Evolutionary conservation across 2,888 invertebrate species (phyloP).

Genomic region (Disparrhopalites patrizii): DNA sequence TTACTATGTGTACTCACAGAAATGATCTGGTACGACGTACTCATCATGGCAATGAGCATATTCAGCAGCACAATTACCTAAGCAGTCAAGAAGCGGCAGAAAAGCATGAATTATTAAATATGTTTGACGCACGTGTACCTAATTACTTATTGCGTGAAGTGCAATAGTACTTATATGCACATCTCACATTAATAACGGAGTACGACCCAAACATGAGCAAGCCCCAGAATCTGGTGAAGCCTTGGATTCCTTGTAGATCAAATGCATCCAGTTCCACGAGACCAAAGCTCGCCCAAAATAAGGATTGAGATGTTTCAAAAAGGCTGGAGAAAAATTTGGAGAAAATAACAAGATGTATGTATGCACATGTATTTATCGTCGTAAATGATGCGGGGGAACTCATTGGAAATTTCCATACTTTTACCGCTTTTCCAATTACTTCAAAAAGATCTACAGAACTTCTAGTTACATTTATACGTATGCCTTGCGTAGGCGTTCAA

Average conservation of each 20-base stretch:
- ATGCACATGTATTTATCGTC: too few species aligned
- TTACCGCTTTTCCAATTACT: too few species aligned
- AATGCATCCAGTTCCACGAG: conserved; percentile 93
- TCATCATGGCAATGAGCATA: conserved; percentile 97
- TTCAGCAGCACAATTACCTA: conserved; percentile 86
- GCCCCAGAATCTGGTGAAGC: conserved; percentile 95
- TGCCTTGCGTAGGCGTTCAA: too few species aligned
- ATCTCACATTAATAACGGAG: conserved; percentile 87
- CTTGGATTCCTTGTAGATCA: conserved; percentile 90
- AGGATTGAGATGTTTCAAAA: conserved; percentile 94
- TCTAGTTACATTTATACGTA: too few species aligned
- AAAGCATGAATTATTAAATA: neutral
- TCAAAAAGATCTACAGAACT: too few species aligned
- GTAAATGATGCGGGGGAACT: too few species aligned
- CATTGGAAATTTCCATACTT: too few species aligned
- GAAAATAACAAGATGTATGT: too few species aligned
- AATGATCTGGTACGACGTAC: conserved; percentile 96
- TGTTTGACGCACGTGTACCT: too few species aligned
- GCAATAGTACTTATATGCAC: neutral
- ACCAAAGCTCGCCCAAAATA: conserved; percentile 98
- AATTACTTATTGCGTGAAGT: neutral
- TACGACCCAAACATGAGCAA: conserved; percentile 99
- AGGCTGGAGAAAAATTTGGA: conserved; percentile 65
- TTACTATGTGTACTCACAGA: conserved; percentile 67
- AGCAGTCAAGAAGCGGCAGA: neutral